These are phyloP conservation scores for Fragum fragum DNA, from an alignment of 2,888 invertebrate species.

Conservation along the genomic window DNA sequence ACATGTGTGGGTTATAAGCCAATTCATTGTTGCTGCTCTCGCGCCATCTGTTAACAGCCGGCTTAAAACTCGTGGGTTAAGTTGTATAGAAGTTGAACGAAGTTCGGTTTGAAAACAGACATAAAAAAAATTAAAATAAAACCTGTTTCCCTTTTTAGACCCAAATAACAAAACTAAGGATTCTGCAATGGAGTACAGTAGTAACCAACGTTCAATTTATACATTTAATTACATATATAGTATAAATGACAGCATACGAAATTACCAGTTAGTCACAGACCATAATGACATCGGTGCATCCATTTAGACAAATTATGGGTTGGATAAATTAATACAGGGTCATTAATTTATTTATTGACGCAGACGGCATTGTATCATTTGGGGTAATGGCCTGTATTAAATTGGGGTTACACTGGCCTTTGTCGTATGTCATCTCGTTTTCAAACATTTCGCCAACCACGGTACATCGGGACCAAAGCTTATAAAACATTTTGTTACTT, in stretches of 20 bases:
- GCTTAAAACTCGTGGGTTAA: too few species aligned
- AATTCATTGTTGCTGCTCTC: too few species aligned
- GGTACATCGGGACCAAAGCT: too few species aligned
- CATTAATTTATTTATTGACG: conserved; percentile 3
- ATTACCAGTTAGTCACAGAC: not conserved
- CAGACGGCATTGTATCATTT: conserved; percentile 3
- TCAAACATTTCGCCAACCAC: not conserved
- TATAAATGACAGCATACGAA: not conserved
- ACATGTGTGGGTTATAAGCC: too few species aligned
- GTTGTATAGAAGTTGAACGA: too few species aligned
- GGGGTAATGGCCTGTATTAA: not conserved
- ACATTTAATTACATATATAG: not conserved
- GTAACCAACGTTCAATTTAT: not conserved
- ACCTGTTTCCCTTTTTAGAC: too few species aligned
- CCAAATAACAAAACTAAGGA: too few species aligned
- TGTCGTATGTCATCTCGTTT: not conserved
- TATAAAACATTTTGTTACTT: too few species aligned
- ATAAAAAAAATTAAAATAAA: too few species aligned
- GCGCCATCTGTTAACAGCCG: too few species aligned
- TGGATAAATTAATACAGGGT: not conserved
- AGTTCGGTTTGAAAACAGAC: too few species aligned
- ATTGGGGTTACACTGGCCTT: not conserved
- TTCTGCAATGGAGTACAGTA: not conserved
- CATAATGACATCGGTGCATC: conserved; percentile 3
- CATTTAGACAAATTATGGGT: not conserved